These are phyloP conservation scores for Psammodynastes pulverulentus DNA, from an alignment of 2,113 vertebrate genomes.

Conservation along the genomic window DNA sequence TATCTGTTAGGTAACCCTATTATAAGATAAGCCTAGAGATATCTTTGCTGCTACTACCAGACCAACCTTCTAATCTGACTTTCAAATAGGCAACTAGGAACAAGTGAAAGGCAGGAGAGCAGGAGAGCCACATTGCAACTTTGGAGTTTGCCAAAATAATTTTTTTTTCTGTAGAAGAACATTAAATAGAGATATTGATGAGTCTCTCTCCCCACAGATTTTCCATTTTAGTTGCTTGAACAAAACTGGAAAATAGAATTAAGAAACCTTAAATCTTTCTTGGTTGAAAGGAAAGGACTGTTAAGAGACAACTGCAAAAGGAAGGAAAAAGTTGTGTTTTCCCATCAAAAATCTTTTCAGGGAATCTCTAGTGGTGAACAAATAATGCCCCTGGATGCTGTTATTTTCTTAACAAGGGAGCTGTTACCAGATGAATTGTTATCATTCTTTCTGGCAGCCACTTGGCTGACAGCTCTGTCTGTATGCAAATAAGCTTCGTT, in stretches of 20 bases:
- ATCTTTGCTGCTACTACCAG: not conserved
- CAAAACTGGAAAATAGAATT: not conserved
- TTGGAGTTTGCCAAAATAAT: not conserved
- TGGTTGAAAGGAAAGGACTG: not conserved
- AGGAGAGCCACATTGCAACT: not conserved
- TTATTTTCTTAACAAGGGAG: slow-evolving; percentile 63
- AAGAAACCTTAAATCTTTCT: not conserved
- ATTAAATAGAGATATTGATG: not conserved
- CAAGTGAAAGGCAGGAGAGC: not conserved
- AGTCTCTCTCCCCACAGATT: not conserved
- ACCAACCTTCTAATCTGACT: not conserved
- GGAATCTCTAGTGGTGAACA: slow-evolving; percentile 16
- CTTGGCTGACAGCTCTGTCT: slow-evolving; percentile 67
- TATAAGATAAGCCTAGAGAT: not conserved
- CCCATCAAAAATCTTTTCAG: slow-evolving; percentile 58
- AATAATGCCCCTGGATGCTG: slow-evolving; percentile 49
- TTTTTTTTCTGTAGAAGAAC: not conserved
- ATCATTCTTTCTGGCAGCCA: slow-evolving; percentile 61
- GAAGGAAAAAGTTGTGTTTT: slow-evolving; percentile 47
- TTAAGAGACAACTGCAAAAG: slow-evolving; percentile 18
- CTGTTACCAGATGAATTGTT: slow-evolving; percentile 65
- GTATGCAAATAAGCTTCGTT: slow-evolving; percentile 65
- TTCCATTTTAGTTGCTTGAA: not conserved
- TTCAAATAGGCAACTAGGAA: not conserved
- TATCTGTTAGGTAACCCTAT: not conserved